Conservation (phyloP, 1,140 invertebrate genomes). For the Apocrypta bakeri region DNA sequence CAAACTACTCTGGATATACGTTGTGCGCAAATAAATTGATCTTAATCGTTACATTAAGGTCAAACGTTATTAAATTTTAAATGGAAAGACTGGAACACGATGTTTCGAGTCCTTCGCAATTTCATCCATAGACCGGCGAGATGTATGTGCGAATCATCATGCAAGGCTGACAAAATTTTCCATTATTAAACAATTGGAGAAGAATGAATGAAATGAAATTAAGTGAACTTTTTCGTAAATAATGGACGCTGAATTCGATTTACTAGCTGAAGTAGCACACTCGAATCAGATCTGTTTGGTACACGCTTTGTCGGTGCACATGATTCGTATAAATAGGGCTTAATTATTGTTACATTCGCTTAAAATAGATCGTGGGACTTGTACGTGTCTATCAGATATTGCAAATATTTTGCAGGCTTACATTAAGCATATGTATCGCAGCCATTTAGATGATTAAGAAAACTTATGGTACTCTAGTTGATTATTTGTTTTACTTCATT, state of each 20-base stretch:
- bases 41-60: slow-evolving; percentile 48
- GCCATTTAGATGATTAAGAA: background rate
- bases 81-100: slow-evolving; percentile 19
- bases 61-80: slow-evolving; percentile 30
- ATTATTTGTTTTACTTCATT: background rate
- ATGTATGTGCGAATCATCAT: background rate
- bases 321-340: slow-evolving; percentile 6
- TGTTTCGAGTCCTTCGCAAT: slow-evolving; percentile 31
- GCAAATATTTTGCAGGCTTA: too few species aligned
- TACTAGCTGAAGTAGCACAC: background rate
- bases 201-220: background rate
- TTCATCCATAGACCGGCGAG: background rate
- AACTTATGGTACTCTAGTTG: background rate
- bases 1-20: background rate
- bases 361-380: too few species aligned
- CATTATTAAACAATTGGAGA: background rate
- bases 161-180: background rate
- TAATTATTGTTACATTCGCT: too few species aligned
- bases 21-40: slow-evolving; percentile 39
- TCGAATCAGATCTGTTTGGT: background rate
- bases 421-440: too few species aligned
- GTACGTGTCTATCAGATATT: too few species aligned
- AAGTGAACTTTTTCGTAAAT: too few species aligned
- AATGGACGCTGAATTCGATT: background rate
- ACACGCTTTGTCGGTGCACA: background rate